These are phyloP conservation scores for Acestrorhynchus altus DNA, from an alignment of 2,797 vertebrate species.

Conservation along the genomic window DNA sequence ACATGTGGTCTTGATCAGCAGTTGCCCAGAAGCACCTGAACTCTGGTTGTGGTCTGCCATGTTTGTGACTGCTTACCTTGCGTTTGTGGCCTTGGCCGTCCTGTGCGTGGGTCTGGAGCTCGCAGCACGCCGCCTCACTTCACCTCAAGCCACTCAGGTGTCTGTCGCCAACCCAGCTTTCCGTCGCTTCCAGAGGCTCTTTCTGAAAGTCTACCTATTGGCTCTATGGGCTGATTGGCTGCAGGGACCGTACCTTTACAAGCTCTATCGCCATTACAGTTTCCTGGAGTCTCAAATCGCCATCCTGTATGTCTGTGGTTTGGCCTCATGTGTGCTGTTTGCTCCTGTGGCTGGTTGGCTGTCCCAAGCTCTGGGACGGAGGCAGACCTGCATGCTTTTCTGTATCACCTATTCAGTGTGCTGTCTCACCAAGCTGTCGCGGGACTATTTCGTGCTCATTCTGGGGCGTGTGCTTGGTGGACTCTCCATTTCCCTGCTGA, in stretches of 20 bases:
- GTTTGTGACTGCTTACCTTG: constrained; percentile 87
- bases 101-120: constrained; percentile 85
- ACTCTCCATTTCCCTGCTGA: constrained; percentile 88
- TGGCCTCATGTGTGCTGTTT: constrained; percentile 89
- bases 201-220: constrained; percentile 88
- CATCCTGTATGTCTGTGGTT: constrained; percentile 91
- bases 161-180: constrained; percentile 89
- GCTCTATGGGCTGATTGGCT: constrained; percentile 94
- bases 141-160: constrained; percentile 68
- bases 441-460: constrained; percentile 91
- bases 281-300: constrained; percentile 94
- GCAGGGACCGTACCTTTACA: constrained; percentile 94
- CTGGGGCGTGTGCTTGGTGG: constrained; percentile 88
- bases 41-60: constrained; percentile 71
- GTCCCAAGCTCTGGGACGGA: constrained; percentile 84
- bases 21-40: constrained; percentile 5
- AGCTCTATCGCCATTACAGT: constrained; percentile 92
- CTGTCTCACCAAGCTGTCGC: constrained; percentile 90
- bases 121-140: constrained; percentile 81
- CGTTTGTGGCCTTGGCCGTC: constrained; percentile 79
- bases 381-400: constrained; percentile 88
- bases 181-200: constrained; percentile 85
- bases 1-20: not conserved
- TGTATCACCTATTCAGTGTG: constrained; percentile 86
- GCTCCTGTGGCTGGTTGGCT: constrained; percentile 87